Evolutionary conservation across 2,113 vertebrate species (phyloP).

Genomic region (Prolemur simus): DNA sequence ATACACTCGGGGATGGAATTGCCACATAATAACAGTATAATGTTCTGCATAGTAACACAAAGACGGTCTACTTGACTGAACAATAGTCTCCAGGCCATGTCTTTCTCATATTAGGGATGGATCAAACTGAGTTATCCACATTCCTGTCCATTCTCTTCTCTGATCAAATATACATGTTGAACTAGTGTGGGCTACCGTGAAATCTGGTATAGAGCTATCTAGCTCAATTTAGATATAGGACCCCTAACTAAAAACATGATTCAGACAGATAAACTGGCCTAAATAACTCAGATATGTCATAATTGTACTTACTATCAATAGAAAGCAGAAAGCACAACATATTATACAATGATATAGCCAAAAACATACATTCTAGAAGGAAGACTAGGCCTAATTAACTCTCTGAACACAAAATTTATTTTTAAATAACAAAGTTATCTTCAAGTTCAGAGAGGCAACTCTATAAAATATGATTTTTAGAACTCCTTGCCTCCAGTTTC

Average conservation of each 20-base stretch:
- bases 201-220: background rate
- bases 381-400: slow-evolving; percentile 9
- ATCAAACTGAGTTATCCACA: background rate
- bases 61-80: background rate
- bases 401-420: background rate
- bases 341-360: background rate
- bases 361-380: background rate
- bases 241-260: background rate
- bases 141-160: background rate
- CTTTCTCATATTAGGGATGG: background rate
- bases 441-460: background rate
- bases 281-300: background rate
- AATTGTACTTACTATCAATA: background rate
- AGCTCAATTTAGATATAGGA: background rate
- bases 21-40: background rate
- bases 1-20: background rate
- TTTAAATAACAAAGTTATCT: background rate
- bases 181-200: background rate
- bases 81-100: background rate
- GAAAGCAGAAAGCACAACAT: background rate
- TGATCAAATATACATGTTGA: background rate
- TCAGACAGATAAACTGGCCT: background rate
- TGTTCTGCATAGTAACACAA: background rate
- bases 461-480: background rate
- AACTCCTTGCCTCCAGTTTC: background rate